Percentiles rank a stretch among this genome's conserved stretches.
Evolutionary conservation across 2,797 vertebrate genomes (phyloP).

Genomic region (Dryobates pubescens): DNA sequence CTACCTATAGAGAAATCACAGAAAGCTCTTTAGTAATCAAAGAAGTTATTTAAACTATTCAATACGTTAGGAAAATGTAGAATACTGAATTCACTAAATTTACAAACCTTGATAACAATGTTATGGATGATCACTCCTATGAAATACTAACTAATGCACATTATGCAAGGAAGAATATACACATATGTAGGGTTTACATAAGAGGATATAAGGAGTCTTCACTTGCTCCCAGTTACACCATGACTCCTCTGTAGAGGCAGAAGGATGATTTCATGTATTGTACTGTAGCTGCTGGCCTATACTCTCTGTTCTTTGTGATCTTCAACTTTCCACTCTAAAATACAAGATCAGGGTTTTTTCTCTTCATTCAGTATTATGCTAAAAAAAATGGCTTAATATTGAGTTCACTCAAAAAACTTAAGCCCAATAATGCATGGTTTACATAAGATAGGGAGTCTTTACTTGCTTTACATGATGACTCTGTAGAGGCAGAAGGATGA

Average conservation of each 20-base stretch:
- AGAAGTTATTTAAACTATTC: not conserved
- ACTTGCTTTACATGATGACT: not conserved
- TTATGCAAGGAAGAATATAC: not conserved
- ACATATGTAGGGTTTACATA: not conserved
- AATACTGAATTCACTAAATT: not conserved
- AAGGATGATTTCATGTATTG: not conserved
- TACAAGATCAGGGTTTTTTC: not conserved
- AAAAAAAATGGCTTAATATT: not conserved
- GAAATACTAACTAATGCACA: not conserved
- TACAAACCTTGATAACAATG: not conserved
- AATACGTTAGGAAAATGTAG: not conserved
- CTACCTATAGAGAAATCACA: slow-evolving; percentile 29
- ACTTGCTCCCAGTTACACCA: not conserved
- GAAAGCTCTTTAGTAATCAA: not conserved
- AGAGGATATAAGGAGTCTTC: not conserved
- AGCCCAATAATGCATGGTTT: not conserved
- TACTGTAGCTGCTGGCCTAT: not conserved
- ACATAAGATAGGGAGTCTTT: not conserved
- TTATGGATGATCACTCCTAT: not conserved
- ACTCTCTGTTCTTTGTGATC: not conserved
- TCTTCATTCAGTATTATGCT: not conserved
- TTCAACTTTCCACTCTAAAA: not conserved
- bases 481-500: not conserved
- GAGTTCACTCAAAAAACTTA: not conserved
- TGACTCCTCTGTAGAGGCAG: not conserved